Conservation (phyloP, 2,113 vertebrate species). For the Atherinomorus stipes region DNA sequence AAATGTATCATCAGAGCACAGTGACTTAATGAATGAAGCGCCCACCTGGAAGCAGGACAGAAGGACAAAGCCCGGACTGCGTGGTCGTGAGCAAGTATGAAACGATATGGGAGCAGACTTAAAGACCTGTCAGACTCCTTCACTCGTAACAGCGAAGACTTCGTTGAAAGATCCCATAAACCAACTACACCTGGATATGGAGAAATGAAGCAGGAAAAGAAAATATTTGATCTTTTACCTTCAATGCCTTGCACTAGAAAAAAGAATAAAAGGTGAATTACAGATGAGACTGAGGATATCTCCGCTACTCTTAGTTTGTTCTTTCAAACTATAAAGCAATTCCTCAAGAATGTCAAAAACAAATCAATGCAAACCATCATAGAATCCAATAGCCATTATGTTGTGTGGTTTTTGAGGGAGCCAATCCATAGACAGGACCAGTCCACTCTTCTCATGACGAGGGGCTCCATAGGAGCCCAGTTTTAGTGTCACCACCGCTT, state of each 20-base stretch:
- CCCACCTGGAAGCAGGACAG: constrained; percentile 87
- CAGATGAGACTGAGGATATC: not conserved
- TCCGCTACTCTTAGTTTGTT: not conserved
- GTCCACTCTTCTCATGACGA: constrained; percentile 80
- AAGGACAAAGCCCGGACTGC: constrained; percentile 88
- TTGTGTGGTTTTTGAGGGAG: constrained; percentile 90
- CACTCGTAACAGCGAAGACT: constrained; percentile 87
- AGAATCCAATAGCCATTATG: constrained; percentile 91
- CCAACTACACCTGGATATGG: constrained; percentile 86
- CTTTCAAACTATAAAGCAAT: not conserved
- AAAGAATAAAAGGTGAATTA: not conserved
- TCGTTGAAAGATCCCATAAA: constrained; percentile 91
- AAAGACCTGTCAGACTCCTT: constrained; percentile 78
- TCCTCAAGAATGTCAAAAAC: not conserved
- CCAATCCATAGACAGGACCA: constrained; percentile 93
- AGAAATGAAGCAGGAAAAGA: not conserved
- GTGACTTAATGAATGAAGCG: not conserved
- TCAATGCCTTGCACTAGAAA: not conserved
- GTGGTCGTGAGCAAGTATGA: constrained; percentile 90
- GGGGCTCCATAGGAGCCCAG: constrained; percentile 88
- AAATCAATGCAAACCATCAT: constrained; percentile 85
- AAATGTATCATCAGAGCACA: not conserved
- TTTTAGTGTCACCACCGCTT: constrained; percentile 82
- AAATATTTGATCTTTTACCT: not conserved
- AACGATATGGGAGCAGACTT: constrained; percentile 89